Evolutionary conservation across 2,888 invertebrate genomes (phyloP).

Genomic region (Standfussiana lucernea): DNA sequence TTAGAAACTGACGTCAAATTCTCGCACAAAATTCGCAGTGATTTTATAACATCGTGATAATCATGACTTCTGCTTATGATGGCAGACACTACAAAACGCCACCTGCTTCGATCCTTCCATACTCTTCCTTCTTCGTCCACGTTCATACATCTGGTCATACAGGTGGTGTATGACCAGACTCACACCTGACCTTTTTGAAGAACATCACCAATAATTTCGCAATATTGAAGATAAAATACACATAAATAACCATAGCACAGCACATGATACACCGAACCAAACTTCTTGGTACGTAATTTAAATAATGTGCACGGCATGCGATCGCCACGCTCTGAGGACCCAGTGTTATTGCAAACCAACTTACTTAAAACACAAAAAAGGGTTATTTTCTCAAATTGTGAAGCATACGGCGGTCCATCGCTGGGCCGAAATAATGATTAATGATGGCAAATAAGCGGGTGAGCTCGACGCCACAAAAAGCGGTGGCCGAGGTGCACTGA

Average conservation of each 20-base stretch:
- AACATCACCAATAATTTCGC: not conserved
- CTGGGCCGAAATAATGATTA: constrained; percentile 90
- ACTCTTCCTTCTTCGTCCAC: not conserved
- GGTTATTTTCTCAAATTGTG: constrained; percentile 89
- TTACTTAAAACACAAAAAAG: constrained; percentile 85
- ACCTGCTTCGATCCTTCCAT: not conserved
- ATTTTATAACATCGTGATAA: not conserved
- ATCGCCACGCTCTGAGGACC: constrained; percentile 75
- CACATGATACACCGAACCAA: constrained; percentile 38
- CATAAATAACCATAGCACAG: constrained; percentile 28
- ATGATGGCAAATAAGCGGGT: constrained; percentile 91
- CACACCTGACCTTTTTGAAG: not conserved
- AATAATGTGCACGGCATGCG: constrained; percentile 73
- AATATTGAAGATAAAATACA: constrained; percentile 25
- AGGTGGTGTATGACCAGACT: no score
- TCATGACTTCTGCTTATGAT: not conserved
- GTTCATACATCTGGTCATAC: not conserved
- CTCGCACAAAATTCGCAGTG: constrained; percentile 10
- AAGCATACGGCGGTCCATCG: constrained; percentile 81
- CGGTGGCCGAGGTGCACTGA: constrained; percentile 82
- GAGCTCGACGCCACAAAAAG: constrained; percentile 84
- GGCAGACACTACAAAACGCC: not conserved
- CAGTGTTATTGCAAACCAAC: constrained; percentile 76
- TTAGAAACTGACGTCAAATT: constrained; percentile 8
- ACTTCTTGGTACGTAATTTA: constrained; percentile 71